Evolutionary conservation across 1,140 invertebrate species (phyloP).

Genomic region (Zaprionus taronus): DNA sequence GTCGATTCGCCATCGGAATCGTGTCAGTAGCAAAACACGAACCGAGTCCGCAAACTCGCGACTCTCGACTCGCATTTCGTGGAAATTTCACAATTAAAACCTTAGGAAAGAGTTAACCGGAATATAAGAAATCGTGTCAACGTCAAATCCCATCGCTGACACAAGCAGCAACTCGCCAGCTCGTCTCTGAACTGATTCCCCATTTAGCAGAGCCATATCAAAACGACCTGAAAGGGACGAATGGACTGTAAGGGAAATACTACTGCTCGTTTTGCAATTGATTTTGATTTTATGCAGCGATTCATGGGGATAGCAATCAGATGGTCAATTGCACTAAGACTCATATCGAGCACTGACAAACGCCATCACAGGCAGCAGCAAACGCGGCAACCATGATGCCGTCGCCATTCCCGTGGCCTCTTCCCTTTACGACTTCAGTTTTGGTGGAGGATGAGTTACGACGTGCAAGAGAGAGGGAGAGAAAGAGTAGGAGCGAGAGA

Average conservation of each 20-base stretch:
- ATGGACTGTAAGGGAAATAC: too few species aligned
- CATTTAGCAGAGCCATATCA: not conserved
- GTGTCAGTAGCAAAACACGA: conserved; percentile 74
- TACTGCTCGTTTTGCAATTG: not conserved
- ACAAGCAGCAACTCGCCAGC: not conserved
- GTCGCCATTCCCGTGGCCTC: not conserved
- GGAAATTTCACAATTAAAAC: conserved; percentile 81
- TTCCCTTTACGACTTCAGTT: too few species aligned
- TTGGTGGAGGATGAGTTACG: conserved; percentile 24
- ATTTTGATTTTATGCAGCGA: conserved; percentile 1
- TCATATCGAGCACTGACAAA: conserved; percentile 22
- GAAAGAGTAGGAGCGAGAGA: conserved; percentile 6
- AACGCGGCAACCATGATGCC: conserved; percentile 2
- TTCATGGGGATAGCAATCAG: not conserved
- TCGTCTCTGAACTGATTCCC: conserved; percentile 37
- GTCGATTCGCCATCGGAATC: conserved; percentile 51
- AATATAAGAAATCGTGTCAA: conserved; percentile 73
- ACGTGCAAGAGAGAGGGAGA: conserved; percentile 6
- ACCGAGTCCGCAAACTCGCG: conserved; percentile 56
- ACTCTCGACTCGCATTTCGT: conserved; percentile 69
- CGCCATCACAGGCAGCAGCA: conserved; percentile 34
- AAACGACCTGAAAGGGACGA: too few species aligned
- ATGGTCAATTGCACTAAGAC: too few species aligned
- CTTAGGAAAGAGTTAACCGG: conserved; percentile 78
- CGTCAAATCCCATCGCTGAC: conserved; percentile 25